A percentile compares a stretch with the other conserved stretches of the same genome.
phyloP scores from a whole-genome alignment of 2,888 invertebrate genomes.

The Idaea dimidiata region DNA sequence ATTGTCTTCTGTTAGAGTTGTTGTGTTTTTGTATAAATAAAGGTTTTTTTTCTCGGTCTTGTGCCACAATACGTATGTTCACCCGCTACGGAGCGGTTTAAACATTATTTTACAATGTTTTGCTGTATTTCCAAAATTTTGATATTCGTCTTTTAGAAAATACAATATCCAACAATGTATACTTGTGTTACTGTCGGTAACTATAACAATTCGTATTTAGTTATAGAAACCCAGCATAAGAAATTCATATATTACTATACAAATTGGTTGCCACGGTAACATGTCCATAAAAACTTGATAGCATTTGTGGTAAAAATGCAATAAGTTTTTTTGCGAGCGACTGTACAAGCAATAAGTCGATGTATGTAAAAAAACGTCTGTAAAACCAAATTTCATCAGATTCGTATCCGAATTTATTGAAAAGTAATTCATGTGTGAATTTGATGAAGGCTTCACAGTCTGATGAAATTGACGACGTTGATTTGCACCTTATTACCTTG shows the following conservation, averaged over 20 bases:
- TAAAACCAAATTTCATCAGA: slow-evolving; percentile 31
- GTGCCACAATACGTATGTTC: no score
- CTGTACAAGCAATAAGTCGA: slow-evolving; percentile 4
- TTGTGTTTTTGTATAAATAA: no score
- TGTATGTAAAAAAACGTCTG: slow-evolving; percentile 35
- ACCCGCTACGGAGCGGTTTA: no score
- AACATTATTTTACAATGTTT: no score
- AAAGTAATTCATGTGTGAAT: slow-evolving; percentile 49
- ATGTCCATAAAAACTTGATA: slow-evolving; percentile 16
- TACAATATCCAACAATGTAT: no score
- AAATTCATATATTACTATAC: background rate
- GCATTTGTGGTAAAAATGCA: slow-evolving; percentile 1
- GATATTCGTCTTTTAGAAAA: no score
- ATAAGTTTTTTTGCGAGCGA: background rate
- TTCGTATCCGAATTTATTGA: slow-evolving; percentile 45
- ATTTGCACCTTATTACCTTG: slow-evolving; percentile 13
- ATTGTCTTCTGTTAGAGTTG: no score
- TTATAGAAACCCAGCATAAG: slow-evolving; percentile 2
- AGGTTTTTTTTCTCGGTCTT: no score
- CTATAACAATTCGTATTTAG: no score
- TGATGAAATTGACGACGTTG: slow-evolving; percentile 21
- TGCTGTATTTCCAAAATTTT: no score
- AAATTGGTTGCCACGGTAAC: slow-evolving; percentile 14
- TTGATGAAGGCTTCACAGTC: slow-evolving; percentile 43
- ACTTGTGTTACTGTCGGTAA: no score